Evolutionary conservation across 2,888 invertebrate species (phyloP), one percentile per base, ranked within the genome.

Genomic region (Drosophila prolongata): DNA sequence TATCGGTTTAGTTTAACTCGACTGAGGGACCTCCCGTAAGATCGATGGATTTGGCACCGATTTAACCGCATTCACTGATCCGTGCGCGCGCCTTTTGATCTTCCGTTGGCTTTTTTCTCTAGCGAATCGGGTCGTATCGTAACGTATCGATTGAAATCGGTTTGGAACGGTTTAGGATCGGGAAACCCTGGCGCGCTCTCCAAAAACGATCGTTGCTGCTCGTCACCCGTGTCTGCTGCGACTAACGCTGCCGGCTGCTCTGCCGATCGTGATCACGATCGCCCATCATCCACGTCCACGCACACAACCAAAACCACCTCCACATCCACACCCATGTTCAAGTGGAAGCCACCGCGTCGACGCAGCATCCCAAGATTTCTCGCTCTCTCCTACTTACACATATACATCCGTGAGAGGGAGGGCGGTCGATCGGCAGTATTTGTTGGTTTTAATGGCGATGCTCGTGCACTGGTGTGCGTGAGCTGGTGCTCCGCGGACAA

Each of bases 211-310:
- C 88, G 90, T 89, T 89, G 90, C 90, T 90, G 90, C 82, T 88
- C 90, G 86, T 89, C 90, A 90, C 84, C 87, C 90, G 90, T 89
- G 80, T 85, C 90, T 85, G 87, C 83, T 87, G 83, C 89, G 90
- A 90, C 90, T 90, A 90, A 89, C 87, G 84, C 82, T 80, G 75
- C 70, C 49, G 16, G 59, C 56, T 46, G 57, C 53, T 53, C 62
- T 58, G 60, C 57, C 57, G 74, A 56, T 74, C 65, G 67, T 30
- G 57, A 27, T 58, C 42, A 34, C 52, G 57, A 27, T 58, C 42
- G 42, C 42, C 58, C 52, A 50, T 40, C 30, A 52, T 58, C 58
- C 52, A 34, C 52, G 44, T 38, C 57, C 38, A 19, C 68, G 44
- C 71, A 74, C 71, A 78, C 81, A 76, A 69, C 69, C 71, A 79